Base-by-base conservation (phyloP, 2,888 invertebrate genomes). In the Nowickia ferox region DNA sequence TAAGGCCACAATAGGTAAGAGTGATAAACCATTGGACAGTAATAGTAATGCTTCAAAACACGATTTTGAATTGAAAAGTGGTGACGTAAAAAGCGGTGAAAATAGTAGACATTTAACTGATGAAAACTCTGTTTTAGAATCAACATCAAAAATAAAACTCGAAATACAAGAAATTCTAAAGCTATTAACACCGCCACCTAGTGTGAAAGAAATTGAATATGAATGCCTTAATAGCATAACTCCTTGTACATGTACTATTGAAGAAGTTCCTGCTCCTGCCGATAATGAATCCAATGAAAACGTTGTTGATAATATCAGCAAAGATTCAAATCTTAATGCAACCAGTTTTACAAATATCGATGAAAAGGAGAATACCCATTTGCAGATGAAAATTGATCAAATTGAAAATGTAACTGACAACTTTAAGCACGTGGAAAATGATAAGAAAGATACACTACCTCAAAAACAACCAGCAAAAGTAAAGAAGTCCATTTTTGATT, bases 401-500 rank as follows among this genome's bases (percentile, higher is more conserved):
- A 66, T 17, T 48, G n/a, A 42, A 51, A 68, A n/a, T 66, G 42
- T 17, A 2, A 19, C 4, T 17, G 57, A 80, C 0, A 57, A 17
- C 40, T 8, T 46, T 1, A 46, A 68, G 19, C 6, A 6, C 4
- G 17, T 6, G 15, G 71, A 71, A 38, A 63, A 19, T 2, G 4
- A 68, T 53, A 59, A 30, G 5, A 75, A 38, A 53, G 59, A 61
- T 44, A 11, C 53, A 48, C 13, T 53, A 13, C 72, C 77, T 17
- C 84, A 85, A 22, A 59, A 76, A 42, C 68, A 78, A 51, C 76
- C 71, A 17, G 77, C 74, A 59, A 92, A 91, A 84, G 91, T 90
- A 11, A 89, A 90, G 0, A 93, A 92, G 81, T 93, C 93, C 0
- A 93, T 93, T 78, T 93, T 93, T 87, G 93, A 93, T 89, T 88